Percentiles rank a stretch among this genome's conserved stretches.
Evolutionary conservation across 2,113 vertebrate species (phyloP).

Genomic region (Oreochromis tanganicae): DNA sequence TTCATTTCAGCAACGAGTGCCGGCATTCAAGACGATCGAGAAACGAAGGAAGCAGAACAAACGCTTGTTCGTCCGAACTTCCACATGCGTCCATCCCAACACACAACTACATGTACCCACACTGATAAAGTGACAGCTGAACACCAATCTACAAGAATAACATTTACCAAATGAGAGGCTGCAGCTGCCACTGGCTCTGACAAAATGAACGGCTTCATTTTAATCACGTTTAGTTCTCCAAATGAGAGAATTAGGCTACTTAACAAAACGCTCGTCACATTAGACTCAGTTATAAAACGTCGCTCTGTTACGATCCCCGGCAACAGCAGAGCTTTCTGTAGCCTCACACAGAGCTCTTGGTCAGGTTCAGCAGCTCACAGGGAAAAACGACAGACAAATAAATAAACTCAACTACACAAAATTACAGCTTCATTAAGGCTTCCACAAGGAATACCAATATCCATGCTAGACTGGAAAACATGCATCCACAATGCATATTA

Average conservation of each 20-base stretch:
- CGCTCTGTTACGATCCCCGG: neutral
- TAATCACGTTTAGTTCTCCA: neutral
- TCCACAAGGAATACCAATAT: neutral
- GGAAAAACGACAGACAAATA: rapidly evolving
- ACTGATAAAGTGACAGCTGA: neutral
- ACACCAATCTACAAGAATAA: neutral
- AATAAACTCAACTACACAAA: neutral
- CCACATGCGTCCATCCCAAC: neutral
- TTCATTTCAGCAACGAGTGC: neutral
- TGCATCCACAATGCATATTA: neutral
- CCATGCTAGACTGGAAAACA: neutral
- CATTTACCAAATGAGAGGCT: neutral
- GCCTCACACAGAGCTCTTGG: neutral
- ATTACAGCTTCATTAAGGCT: neutral
- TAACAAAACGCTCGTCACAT: neutral
- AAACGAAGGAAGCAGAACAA: neutral
- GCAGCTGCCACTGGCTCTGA: neutral
- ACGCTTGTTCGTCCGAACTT: rapidly evolving
- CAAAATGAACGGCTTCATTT: neutral
- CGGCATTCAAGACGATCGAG: rapidly evolving
- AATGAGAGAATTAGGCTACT: neutral
- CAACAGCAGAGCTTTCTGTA: neutral
- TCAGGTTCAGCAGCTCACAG: neutral
- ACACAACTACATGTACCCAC: neutral
- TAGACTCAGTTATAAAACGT: neutral